A percentile compares a stretch with the other conserved stretches of the same genome.
phyloP scores from a whole-genome alignment of 2,797 vertebrate species.

The Sebastolobus alascanus region DNA sequence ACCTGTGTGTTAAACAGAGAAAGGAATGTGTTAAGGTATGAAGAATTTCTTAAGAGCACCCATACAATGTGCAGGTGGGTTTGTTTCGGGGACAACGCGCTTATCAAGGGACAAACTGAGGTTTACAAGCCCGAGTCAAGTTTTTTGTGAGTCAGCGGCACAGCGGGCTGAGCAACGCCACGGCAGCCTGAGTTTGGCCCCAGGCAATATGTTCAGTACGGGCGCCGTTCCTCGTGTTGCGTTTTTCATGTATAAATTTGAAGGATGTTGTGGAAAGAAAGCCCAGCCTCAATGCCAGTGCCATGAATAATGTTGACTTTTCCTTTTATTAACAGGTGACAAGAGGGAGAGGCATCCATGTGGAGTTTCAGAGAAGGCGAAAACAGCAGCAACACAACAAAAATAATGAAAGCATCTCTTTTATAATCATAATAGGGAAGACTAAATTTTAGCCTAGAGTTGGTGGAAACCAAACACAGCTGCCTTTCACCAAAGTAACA shows the following conservation, averaged over 20 bases:
- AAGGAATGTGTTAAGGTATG: neutral
- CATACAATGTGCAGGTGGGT: neutral
- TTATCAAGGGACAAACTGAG: slow-evolving; percentile 14
- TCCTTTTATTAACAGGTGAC: slow-evolving; percentile 1
- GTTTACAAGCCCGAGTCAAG: slow-evolving; percentile 18
- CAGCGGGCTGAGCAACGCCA: neutral
- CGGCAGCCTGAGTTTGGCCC: slow-evolving; percentile 13
- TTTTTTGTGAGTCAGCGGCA: slow-evolving; percentile 19
- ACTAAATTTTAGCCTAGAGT: neutral
- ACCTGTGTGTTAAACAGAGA: neutral
- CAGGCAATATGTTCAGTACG: slow-evolving; percentile 18
- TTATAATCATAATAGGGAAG: neutral
- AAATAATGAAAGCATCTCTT: neutral
- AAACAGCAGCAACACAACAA: slow-evolving; percentile 5
- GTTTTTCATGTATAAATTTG: slow-evolving; percentile 35
- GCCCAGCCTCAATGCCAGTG: neutral
- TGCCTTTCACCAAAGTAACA: neutral
- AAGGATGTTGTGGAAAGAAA: slow-evolving; percentile 23
- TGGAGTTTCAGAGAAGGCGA: slow-evolving; percentile 7
- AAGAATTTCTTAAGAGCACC: neutral
- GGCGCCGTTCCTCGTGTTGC: neutral
- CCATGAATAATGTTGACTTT: slow-evolving; percentile 29
- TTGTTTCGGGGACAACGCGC: neutral
- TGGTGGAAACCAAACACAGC: neutral
- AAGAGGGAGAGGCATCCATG: neutral